Conservation (phyloP, 92 coral and sea anemone genomes). For the Galaxea fascicularis region DNA sequence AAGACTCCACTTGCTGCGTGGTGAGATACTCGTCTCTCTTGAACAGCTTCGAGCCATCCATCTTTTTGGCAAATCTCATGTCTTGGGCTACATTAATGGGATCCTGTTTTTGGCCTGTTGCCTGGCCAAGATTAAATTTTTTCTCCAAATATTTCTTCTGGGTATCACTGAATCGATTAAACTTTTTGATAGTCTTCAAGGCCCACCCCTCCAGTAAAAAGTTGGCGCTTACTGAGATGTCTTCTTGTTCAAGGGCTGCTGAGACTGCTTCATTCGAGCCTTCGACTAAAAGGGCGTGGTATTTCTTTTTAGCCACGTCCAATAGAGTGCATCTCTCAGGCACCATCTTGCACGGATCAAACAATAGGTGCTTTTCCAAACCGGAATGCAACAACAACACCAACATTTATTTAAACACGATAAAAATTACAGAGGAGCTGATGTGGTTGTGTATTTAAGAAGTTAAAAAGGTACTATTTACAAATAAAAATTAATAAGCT, state of each 20-base stretch:
- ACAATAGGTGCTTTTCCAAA: slow-evolving; percentile 52
- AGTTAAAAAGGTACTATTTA: no score
- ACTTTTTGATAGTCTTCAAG: slow-evolving; percentile 42
- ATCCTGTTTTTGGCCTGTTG: slow-evolving; percentile 69
- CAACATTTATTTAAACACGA: no score
- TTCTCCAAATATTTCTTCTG: slow-evolving; percentile 48
- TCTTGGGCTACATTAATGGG: slow-evolving; percentile 61
- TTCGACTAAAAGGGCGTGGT: slow-evolving; percentile 45
- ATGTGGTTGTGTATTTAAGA: no score
- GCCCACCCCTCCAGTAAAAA: slow-evolving; percentile 65
- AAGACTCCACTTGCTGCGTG: slow-evolving; percentile 59
- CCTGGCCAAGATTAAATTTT: slow-evolving; percentile 60
- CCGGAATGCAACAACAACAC: no score
- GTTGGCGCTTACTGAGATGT: slow-evolving; percentile 2
- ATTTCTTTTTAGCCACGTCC: slow-evolving; percentile 42
- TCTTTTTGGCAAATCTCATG: slow-evolving; percentile 60
- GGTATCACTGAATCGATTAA: slow-evolving; percentile 54
- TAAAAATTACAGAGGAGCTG: no score
- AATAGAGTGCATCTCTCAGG: slow-evolving; percentile 48
- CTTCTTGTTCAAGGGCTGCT: slow-evolving; percentile 20
- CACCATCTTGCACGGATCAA: slow-evolving; percentile 57
- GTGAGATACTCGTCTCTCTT: slow-evolving; percentile 50
- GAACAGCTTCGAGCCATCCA: slow-evolving; percentile 66
- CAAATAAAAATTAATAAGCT: no score
- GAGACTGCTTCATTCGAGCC: slow-evolving; percentile 32